Conservation (phyloP, 2,797 vertebrate species). For the Odontamblyopus lacepedii region DNA sequence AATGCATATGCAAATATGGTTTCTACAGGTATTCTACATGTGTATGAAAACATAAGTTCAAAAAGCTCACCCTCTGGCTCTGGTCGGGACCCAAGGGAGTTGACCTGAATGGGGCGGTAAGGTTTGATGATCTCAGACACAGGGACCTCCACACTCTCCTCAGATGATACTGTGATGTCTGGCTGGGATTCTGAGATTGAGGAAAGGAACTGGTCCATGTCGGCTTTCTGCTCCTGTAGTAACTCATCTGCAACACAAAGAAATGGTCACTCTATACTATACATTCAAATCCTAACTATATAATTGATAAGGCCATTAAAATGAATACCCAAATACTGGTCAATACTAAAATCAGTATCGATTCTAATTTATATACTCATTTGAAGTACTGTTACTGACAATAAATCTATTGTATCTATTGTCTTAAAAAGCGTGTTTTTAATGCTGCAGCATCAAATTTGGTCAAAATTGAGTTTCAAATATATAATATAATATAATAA, state of each 20-base stretch:
- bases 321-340: not conserved
- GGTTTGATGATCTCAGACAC: conserved; percentile 82
- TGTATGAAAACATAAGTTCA: not conserved
- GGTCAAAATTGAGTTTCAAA: not conserved
- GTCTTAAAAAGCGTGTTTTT: no score
- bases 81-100: conserved; percentile 85
- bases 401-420: no score
- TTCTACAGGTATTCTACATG: not conserved
- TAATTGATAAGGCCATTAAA: not conserved
- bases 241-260: conserved; percentile 83
- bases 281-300: not conserved
- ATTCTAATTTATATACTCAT: no score
- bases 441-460: no score
- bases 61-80: conserved; percentile 87
- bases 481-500: not conserved
- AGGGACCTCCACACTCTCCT: conserved; percentile 88
- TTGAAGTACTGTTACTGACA: no score
- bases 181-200: conserved; percentile 92
- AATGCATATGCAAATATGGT: not conserved
- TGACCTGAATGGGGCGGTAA: conserved; percentile 91
- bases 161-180: conserved; percentile 89
- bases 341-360: no score
- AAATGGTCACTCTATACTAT: not conserved
- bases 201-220: conserved; percentile 95
- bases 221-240: conserved; percentile 91